Conservation (phyloP, 1,140 invertebrate species). For the Steinernema khuongi region DNA sequence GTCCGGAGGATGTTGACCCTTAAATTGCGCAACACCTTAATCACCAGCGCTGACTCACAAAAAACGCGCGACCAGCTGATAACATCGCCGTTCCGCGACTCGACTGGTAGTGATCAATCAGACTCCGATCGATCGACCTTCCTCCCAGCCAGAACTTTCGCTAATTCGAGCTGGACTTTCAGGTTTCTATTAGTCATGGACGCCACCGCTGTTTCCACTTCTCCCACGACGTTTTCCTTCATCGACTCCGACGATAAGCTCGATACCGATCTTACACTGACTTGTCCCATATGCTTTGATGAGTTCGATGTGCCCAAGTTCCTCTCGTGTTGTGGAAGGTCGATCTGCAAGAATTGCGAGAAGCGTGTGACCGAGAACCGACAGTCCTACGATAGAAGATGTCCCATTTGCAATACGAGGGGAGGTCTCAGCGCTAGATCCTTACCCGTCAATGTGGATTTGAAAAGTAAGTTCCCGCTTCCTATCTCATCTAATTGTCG, state of each 20-base stretch:
- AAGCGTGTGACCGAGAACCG: neutral
- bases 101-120: no score
- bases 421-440: neutral
- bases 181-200: no score
- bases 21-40: no score
- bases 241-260: neutral
- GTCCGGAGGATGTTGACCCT: no score
- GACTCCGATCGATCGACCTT: no score
- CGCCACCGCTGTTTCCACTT: no score
- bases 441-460: neutral
- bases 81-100: no score
- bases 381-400: neutral
- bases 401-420: neutral
- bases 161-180: no score
- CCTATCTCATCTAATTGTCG: neutral
- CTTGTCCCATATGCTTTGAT: neutral
- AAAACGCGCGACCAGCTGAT: no score
- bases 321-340: neutral
- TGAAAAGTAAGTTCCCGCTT: neutral
- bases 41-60: no score
- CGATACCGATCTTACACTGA: neutral
- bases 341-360: neutral
- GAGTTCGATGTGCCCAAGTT: neutral
- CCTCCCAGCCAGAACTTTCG: no score
- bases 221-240: no score